A percentile compares a stretch with the other conserved stretches of the same genome.
phyloP scores from a whole-genome alignment of 2,888 invertebrate species.

The Anoplius nigerrimus region DNA sequence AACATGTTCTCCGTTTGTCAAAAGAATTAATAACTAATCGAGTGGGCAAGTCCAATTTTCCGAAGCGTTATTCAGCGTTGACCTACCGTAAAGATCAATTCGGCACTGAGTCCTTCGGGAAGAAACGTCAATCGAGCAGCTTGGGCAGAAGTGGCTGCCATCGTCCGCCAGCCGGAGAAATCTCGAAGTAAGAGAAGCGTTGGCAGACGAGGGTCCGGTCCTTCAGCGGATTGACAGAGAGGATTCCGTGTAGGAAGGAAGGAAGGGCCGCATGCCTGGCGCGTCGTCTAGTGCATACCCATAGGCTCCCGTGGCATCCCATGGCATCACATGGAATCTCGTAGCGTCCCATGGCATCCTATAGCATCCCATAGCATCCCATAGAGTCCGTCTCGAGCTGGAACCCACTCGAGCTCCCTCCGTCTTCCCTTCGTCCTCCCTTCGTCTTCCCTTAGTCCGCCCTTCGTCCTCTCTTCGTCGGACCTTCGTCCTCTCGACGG shows the following conservation, averaged over 20 bases:
- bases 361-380: too few species aligned
- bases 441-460: slow-evolving; percentile 54
- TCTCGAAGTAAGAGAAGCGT: slow-evolving; percentile 17
- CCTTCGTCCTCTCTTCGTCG: slow-evolving; percentile 20
- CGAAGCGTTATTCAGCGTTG: too few species aligned
- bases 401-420: slow-evolving; percentile 32
- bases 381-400: neutral
- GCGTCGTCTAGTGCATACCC: slow-evolving; percentile 41
- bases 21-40: too few species aligned
- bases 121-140: slow-evolving; percentile 11
- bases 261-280: slow-evolving; percentile 21
- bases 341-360: too few species aligned
- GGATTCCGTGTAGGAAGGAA: slow-evolving; percentile 7
- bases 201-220: slow-evolving; percentile 1
- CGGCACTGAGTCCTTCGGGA: slow-evolving; percentile 18
- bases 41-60: too few species aligned
- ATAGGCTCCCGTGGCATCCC: too few species aligned
- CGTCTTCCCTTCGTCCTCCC: slow-evolving; percentile 37
- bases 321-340: too few species aligned
- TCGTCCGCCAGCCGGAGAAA: neutral
- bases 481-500: slow-evolving; percentile 32
- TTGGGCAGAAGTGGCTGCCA: neutral
- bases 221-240: too few species aligned
- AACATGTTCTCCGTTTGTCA: too few species aligned
- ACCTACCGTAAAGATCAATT: too few species aligned